Conservation (phyloP, 2,113 vertebrate species). For the Etheostoma spectabile region DNA sequence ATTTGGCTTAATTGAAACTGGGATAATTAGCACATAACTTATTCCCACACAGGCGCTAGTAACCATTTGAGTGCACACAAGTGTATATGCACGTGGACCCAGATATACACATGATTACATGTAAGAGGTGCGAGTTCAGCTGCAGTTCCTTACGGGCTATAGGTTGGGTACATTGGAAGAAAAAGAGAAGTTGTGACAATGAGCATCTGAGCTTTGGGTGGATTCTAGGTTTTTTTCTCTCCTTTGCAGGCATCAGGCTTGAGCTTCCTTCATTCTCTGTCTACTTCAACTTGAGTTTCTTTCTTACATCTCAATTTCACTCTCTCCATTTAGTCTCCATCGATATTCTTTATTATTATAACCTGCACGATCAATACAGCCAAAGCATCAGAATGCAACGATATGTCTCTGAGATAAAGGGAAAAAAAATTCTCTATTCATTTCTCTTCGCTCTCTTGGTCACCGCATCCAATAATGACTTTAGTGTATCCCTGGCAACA, state of each 20-base stretch:
- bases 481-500: slow-evolving; percentile 46
- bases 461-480: background rate
- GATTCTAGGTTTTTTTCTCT: slow-evolving; percentile 1
- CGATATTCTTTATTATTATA: slow-evolving; percentile 35
- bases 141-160: background rate
- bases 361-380: slow-evolving; percentile 16
- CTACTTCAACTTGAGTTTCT: background rate
- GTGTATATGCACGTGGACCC: background rate
- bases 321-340: background rate
- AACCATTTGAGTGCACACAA: slow-evolving; percentile 5
- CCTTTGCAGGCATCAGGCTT: slow-evolving; percentile 31
- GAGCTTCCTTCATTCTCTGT: background rate
- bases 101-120: slow-evolving; percentile 3
- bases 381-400: background rate
- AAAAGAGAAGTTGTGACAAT: slow-evolving; percentile 14
- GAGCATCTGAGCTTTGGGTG: background rate
- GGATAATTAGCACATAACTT: slow-evolving; percentile 46
- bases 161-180: background rate
- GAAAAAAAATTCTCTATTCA: background rate
- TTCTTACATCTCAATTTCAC: background rate
- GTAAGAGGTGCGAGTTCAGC: background rate
- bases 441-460: background rate
- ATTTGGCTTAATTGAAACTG: slow-evolving; percentile 48
- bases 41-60: slow-evolving; percentile 21
- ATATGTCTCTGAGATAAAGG: slow-evolving; percentile 16